Evolutionary conservation across 1,140 invertebrate genomes (phyloP), one percentile per base, ranked within the genome.

Genomic region (Drosophila paulistorum): DNA sequence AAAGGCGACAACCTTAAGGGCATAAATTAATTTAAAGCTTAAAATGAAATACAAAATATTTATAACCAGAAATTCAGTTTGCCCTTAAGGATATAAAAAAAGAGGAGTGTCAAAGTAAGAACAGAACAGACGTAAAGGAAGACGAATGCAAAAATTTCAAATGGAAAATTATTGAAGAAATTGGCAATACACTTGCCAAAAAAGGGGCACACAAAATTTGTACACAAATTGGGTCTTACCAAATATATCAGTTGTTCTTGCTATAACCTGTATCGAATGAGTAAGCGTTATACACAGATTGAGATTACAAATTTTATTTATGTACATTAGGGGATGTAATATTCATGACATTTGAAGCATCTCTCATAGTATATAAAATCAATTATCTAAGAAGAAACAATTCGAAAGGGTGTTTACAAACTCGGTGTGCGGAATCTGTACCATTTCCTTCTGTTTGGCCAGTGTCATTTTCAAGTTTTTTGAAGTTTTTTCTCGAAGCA

Each of bases 11-110:
- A 57, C 57, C 71, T 74, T 35, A 60, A 35, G 78, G 77, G 45
- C 64, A 68, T 62, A 67, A 80, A 80, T 79, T 80, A 80, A 80
- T 80, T 79, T 80, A 48, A 71, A 60, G 64, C 68, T 66, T 63
- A 75, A 75, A 71, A 64, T 68, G 54, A 69, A 68, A 59, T 35
- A 35, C 63, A 77, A 74, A 71, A 65, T 69, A 77, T 73, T 41
- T 41, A 39, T 51, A 51, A 51, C 45, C 35, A 35, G 30, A 59
- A 65, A 81, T 77, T 74, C 70, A 59, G 42, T 48, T 72, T 68
- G 42, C 65, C 69, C 64, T 9, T 9, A 59, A 37, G 58, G 51
- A 45, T 42, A 54, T 58, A 6, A 9, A 58, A 26, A 59, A 20
- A 23, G 17, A 51, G 11, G 9, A 11, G 45, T 51, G 45, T 20